A percentile compares a stretch with the other conserved stretches of the same genome.
phyloP scores from a whole-genome alignment of 1,140 invertebrate genomes.

The Aphis craccivora region DNA sequence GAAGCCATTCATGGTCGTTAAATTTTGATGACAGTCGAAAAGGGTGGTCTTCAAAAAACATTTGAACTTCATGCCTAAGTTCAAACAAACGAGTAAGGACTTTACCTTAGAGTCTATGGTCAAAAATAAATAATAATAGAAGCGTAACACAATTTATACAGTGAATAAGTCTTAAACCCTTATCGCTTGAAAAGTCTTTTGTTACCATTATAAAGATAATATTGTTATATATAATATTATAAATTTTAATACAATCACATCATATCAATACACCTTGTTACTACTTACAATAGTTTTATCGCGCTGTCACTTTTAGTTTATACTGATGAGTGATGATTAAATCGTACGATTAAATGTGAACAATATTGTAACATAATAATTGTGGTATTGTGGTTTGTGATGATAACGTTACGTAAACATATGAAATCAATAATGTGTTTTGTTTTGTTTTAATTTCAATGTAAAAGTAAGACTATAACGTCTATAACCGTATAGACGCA shows the following conservation, averaged over 20 bases:
- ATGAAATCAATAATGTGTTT: slow-evolving; percentile 8
- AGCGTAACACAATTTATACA: too few relatives aligned
- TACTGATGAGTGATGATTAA: neutral
- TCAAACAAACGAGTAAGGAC: too few relatives aligned
- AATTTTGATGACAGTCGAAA: too few relatives aligned
- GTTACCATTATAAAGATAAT: too few relatives aligned
- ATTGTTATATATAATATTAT: too few relatives aligned
- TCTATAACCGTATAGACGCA: neutral
- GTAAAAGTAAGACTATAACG: neutral
- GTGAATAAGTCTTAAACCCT: too few relatives aligned
- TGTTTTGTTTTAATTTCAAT: neutral
- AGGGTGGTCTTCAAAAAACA: too few relatives aligned
- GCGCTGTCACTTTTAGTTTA: neutral
- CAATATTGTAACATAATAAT: neutral
- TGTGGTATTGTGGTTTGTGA: neutral
- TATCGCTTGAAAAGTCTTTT: too few relatives aligned
- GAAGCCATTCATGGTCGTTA: too few relatives aligned
- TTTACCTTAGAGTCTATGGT: too few relatives aligned
- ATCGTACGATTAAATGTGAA: neutral
- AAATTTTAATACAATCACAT: neutral
- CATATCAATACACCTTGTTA: neutral
- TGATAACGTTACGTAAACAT: neutral
- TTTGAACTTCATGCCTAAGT: too few relatives aligned
- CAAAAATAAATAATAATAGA: too few relatives aligned
- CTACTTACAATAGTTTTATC: neutral